phyloP scores from a whole-genome alignment of 2,113 vertebrate genomes.

The Hipposideros armiger region DNA sequence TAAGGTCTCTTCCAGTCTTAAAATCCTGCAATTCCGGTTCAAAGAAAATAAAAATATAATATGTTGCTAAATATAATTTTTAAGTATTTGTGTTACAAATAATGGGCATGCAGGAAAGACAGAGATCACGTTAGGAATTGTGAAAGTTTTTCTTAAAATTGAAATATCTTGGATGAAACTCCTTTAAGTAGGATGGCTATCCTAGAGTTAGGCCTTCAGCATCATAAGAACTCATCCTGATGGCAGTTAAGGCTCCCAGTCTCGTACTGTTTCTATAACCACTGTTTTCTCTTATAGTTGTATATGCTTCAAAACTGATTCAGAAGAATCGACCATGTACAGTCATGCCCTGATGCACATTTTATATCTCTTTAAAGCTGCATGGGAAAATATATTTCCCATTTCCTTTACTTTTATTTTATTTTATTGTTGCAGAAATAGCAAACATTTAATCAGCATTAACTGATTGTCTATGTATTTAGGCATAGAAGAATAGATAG shows the following conservation, averaged over 20 bases:
- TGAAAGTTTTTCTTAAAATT: constrained; percentile 34
- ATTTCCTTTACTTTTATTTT: constrained; percentile 61
- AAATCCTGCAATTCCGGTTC: constrained; percentile 38
- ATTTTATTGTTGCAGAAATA: constrained; percentile 69
- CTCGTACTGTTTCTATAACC: not conserved
- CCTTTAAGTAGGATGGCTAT: not conserved
- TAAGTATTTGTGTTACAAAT: constrained; percentile 39
- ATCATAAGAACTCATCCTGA: not conserved
- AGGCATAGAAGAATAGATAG: constrained; percentile 69
- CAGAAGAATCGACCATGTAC: not conserved
- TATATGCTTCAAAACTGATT: not conserved
- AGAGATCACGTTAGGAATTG: not conserved
- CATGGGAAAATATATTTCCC: constrained; percentile 12
- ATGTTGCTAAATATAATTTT: constrained; percentile 29
- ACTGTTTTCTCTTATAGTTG: not conserved
- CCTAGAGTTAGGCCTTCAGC: not conserved
- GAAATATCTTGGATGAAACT: not conserved
- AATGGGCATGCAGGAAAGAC: not conserved
- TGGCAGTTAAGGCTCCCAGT: not conserved
- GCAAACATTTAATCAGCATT: constrained; percentile 65
- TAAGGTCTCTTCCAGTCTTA: not conserved
- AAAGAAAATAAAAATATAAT: constrained; percentile 34
- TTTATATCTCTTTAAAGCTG: not conserved
- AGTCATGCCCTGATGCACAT: not conserved
- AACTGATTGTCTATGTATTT: constrained; percentile 68